Evolutionary conservation across 2,888 invertebrate genomes (phyloP).

Genomic region (Brachyopa scutellaris): DNA sequence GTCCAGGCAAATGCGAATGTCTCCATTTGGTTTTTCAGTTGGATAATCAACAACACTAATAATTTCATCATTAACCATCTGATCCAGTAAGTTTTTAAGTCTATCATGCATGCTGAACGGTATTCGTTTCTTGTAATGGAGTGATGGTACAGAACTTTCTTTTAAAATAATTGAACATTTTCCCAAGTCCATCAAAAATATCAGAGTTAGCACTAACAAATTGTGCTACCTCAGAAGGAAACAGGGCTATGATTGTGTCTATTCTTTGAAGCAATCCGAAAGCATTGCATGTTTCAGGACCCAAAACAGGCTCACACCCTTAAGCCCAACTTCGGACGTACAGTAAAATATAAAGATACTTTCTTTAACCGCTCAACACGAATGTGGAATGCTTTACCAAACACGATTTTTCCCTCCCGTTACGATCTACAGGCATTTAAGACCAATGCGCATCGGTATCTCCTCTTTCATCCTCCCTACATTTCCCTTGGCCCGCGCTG

Average conservation of each 20-base stretch:
- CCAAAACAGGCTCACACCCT: conserved; percentile 23
- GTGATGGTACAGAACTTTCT: conserved; percentile 57
- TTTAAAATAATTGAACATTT: conserved; percentile 42
- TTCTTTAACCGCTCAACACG: too few relatives aligned
- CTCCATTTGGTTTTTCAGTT: conserved; percentile 73
- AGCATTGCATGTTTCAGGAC: conserved; percentile 20
- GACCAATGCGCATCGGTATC: too few relatives aligned
- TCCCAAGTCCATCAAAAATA: conserved; percentile 62
- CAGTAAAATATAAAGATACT: too few relatives aligned
- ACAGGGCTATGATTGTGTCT: conserved; percentile 15
- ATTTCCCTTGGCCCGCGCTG: too few relatives aligned
- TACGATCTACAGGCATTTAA: too few relatives aligned
- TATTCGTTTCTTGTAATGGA: conserved; percentile 71
- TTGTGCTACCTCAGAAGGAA: background rate
- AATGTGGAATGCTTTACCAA: too few relatives aligned
- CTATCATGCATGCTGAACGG: conserved; percentile 47
- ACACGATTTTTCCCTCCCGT: too few relatives aligned
- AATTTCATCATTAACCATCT: conserved; percentile 57
- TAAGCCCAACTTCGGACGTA: too few relatives aligned
- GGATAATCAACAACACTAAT: conserved; percentile 72
- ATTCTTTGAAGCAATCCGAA: too few relatives aligned
- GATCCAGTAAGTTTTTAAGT: conserved; percentile 58
- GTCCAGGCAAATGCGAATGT: conserved; percentile 71
- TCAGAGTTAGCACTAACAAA: conserved; percentile 26
- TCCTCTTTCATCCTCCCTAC: too few relatives aligned